Percentiles rank a stretch among this genome's conserved stretches.
Evolutionary conservation across 2,113 vertebrate species (phyloP).

Genomic region (Gymnobelideus leadbeateri): DNA sequence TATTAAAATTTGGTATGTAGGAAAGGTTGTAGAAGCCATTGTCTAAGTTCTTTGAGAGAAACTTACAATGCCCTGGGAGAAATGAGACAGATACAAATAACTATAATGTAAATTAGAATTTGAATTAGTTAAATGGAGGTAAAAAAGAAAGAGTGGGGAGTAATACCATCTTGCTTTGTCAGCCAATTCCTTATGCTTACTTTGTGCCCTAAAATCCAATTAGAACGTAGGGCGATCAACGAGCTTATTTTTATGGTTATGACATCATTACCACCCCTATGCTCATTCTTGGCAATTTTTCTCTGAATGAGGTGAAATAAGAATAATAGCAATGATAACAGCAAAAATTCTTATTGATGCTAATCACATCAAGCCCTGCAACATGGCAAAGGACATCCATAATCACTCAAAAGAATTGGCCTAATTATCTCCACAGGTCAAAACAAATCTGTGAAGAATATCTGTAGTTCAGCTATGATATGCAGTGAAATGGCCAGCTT

Average conservation of each 20-base stretch:
- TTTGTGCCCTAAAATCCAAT: not conserved
- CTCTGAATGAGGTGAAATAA: not conserved
- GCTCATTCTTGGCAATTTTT: not conserved
- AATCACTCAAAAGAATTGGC: not conserved
- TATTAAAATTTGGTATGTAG: not conserved
- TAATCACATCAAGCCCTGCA: not conserved
- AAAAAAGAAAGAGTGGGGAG: not conserved
- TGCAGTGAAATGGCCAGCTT: not conserved
- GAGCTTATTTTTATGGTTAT: not conserved
- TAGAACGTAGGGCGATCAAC: not conserved
- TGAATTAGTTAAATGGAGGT: not conserved
- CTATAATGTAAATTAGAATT: not conserved
- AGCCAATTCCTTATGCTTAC: not conserved
- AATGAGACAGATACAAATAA: not conserved
- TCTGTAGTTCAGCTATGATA: not conserved
- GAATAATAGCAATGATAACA: not conserved
- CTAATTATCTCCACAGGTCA: not conserved
- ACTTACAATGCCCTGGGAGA: not conserved
- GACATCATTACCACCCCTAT: not conserved
- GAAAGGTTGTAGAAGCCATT: not conserved
- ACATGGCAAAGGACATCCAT: not conserved
- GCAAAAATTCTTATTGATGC: not conserved
- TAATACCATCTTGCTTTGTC: too few relatives aligned
- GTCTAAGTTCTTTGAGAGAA: not conserved
- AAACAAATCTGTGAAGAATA: not conserved